Evolutionary conservation across 1,140 invertebrate species (phyloP).

Genomic region (Bombyx mori): ASM3026992v2 NC_085134.1:372001-372500

Average conservation of each 20-base stretch:
- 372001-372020: constrained; percentile 41
- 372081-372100: constrained; percentile 30
- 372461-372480: constrained; percentile 27
- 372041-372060: constrained; percentile 33
- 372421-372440: constrained; percentile 41
- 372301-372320: constrained; percentile 85
- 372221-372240: constrained; percentile 49
- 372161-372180: constrained; percentile 44
- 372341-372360: constrained; percentile 68
- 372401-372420: constrained; percentile 35
- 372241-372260: constrained; percentile 34
- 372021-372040: constrained; percentile 27
- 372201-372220: constrained; percentile 47
- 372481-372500: constrained; percentile 32
- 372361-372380: constrained; percentile 34
- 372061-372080: constrained; percentile 33
- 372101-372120: constrained; percentile 27
- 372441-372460: constrained; percentile 40
- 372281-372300: constrained; percentile 70
- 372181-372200: constrained; percentile 22
- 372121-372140: constrained; percentile 28
- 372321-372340: constrained; percentile 81
- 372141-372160: constrained; percentile 62
- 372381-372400: constrained; percentile 45
- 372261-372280: constrained; percentile 21